Evolutionary conservation across 2,888 invertebrate species (phyloP).

Genomic region (Drosophila yooni): DNA sequence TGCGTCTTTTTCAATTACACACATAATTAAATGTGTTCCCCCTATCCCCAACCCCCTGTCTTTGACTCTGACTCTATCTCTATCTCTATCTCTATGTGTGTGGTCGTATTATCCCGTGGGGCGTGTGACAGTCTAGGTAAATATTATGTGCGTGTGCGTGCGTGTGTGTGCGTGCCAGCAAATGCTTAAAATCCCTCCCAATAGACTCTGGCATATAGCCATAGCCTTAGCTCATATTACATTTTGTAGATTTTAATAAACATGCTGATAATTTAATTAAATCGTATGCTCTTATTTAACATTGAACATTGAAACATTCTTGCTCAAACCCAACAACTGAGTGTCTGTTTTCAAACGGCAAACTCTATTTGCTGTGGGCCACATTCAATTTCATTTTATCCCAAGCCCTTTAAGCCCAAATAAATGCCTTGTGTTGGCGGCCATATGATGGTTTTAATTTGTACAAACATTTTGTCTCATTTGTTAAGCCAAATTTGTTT

Average conservation of each 20-base stretch:
- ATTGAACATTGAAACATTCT: constrained; percentile 65
- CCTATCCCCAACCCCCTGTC: constrained; percentile 20
- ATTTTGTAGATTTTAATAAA: constrained; percentile 77
- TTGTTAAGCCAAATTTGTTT: constrained; percentile 57
- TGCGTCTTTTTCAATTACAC: constrained; percentile 78
- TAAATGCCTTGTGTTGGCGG: constrained; percentile 18
- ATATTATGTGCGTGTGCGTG: constrained; percentile 21
- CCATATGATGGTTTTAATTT: constrained; percentile 29
- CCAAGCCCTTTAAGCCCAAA: constrained; percentile 30
- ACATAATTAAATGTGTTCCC: constrained; percentile 77
- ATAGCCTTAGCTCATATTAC: constrained; percentile 44
- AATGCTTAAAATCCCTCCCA: constrained; percentile 73
- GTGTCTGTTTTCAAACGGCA: constrained; percentile 31
- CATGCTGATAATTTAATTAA: constrained; percentile 78
- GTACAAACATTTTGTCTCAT: constrained; percentile 57
- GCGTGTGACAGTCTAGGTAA: constrained; percentile 32
- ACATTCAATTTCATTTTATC: constrained; percentile 72
- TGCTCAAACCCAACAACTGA: not conserved
- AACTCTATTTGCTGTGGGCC: constrained; percentile 65
- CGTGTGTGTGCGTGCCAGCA: constrained; percentile 18
- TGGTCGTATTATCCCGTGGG: constrained; percentile 58
- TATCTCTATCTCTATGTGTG: not conserved
- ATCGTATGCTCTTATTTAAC: constrained; percentile 72
- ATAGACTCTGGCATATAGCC: constrained; percentile 39
- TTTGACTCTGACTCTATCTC: too few species aligned